Percentiles rank a stretch among this genome's conserved stretches.
phyloP scores from a whole-genome alignment of 1,140 invertebrate genomes.

The Achatina immaculata region DNA sequence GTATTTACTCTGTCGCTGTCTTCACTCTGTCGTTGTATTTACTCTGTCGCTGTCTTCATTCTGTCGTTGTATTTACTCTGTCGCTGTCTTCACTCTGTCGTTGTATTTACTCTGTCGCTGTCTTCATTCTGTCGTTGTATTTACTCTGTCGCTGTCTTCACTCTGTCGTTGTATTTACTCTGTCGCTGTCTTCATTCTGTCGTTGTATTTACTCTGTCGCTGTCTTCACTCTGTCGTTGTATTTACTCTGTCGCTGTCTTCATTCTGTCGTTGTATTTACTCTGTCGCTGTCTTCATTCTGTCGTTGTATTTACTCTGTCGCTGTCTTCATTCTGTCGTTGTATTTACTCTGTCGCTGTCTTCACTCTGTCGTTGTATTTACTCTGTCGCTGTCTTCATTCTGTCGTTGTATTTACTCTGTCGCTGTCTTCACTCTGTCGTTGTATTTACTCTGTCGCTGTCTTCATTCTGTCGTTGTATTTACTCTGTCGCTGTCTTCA shows the following conservation, averaged over 20 bases:
- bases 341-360: neutral
- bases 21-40: too few relatives aligned
- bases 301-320: neutral
- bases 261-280: neutral
- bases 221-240: neutral
- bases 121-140: neutral
- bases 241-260: slow-evolving; percentile 2
- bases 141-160: neutral
- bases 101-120: too few relatives aligned
- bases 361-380: neutral
- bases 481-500: neutral
- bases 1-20: too few relatives aligned
- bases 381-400: neutral
- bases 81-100: too few relatives aligned
- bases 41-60: too few relatives aligned
- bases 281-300: neutral
- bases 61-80: too few relatives aligned
- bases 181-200: neutral
- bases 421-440: neutral
- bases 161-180: too few relatives aligned
- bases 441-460: neutral
- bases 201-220: neutral
- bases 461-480: neutral
- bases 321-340: neutral
- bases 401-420: neutral